Percentiles rank a stretch among this genome's conserved stretches.
Conservation (phyloP, 2,888 invertebrate species). For the Octonoba sinensis region DNA sequence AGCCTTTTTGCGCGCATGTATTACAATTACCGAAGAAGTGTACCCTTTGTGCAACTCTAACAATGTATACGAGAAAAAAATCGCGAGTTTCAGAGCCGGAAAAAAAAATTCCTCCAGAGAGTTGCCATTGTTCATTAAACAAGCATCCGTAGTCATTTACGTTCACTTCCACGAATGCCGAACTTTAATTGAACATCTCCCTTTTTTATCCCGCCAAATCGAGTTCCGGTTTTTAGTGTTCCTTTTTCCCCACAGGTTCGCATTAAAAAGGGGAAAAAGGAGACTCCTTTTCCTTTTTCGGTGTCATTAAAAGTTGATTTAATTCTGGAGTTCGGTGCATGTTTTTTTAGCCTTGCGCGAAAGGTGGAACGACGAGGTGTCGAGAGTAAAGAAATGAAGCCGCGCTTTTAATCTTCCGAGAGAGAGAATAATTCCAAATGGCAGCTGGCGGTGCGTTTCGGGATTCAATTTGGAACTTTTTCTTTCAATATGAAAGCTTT, state of each 20-base stretch:
- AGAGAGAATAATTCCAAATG: no score
- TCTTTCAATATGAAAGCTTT: neutral
- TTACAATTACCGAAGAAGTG: no score
- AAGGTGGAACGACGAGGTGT: slow-evolving; percentile 13
- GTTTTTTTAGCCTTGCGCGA: neutral
- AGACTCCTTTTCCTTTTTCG: neutral
- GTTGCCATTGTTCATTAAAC: no score
- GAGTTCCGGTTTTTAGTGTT: slow-evolving; percentile 5
- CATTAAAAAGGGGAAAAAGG: slow-evolving; percentile 3
- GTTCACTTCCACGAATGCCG: neutral
- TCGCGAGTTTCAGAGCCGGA: no score
- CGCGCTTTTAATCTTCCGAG: slow-evolving; percentile 4
- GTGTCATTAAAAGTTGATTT: slow-evolving; percentile 51
- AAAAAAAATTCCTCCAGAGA: no score
- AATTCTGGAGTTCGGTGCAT: slow-evolving; percentile 8
- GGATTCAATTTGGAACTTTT: slow-evolving; percentile 1
- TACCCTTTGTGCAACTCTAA: no score
- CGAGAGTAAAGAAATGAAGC: slow-evolving; percentile 27
- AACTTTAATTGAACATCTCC: slow-evolving; percentile 16
- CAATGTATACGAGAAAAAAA: no score
- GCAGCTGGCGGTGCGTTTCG: no score
- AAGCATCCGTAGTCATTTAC: no score
- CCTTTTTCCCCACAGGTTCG: neutral
- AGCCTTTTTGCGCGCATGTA: no score
- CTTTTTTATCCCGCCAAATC: slow-evolving; percentile 5